Conservation (phyloP, 2,113 vertebrate genomes). For the Laticauda laticaudata region DNA sequence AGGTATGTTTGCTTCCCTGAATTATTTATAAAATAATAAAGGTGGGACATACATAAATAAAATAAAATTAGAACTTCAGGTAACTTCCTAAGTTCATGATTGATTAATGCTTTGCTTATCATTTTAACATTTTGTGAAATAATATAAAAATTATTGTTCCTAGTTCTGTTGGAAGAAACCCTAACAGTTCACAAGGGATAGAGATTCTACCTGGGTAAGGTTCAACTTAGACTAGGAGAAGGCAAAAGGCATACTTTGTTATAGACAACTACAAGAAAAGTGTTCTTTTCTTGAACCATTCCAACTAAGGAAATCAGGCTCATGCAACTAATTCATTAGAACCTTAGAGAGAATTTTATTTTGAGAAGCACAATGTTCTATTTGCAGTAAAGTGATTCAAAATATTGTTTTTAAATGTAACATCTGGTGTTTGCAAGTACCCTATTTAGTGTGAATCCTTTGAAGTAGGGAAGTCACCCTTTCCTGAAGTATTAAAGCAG, state of each 20-base stretch:
- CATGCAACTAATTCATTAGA: not conserved
- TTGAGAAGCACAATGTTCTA: not conserved
- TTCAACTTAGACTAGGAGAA: not conserved
- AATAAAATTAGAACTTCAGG: not conserved
- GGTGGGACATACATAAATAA: not conserved
- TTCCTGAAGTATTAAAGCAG: not conserved
- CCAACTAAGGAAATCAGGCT: not conserved
- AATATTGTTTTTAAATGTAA: not conserved
- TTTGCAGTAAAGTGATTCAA: not conserved
- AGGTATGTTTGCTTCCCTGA: not conserved
- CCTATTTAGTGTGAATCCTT: not conserved
- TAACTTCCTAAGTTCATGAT: not conserved
- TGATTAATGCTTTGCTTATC: not conserved
- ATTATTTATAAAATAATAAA: not conserved
- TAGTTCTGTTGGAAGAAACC: not conserved
- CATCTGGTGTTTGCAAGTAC: not conserved
- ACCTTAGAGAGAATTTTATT: not conserved
- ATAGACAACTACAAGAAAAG: not conserved
- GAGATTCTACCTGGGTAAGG: not conserved
- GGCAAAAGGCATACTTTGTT: not conserved
- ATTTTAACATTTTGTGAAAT: not conserved
- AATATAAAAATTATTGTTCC: not conserved
- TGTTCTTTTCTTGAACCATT: not conserved
- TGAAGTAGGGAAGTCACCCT: not conserved
- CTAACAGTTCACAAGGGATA: not conserved